Conservation (phyloP, 1,140 invertebrate genomes). For the Homarus americanus region DNA sequence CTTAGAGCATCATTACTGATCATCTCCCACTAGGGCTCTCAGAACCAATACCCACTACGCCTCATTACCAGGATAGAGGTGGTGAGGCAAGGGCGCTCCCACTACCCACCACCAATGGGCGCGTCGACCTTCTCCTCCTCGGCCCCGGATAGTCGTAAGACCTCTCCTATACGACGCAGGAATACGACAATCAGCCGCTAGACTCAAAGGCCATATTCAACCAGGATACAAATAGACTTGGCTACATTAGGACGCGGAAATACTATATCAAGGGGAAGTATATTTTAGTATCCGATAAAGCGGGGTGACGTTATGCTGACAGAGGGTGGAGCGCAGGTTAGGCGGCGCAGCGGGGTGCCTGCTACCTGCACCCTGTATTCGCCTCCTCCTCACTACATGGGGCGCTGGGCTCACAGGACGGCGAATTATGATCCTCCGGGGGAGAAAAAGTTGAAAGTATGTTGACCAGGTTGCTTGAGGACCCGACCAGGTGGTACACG, state of each 20-base stretch:
- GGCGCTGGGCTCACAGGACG: neutral
- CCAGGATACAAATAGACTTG: conserved; percentile 6
- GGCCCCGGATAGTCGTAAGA: conserved; percentile 38
- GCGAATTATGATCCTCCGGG: neutral
- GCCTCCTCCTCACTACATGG: neutral
- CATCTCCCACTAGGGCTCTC: conserved; percentile 64
- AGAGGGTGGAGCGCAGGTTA: conserved; percentile 60
- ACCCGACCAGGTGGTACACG: neutral
- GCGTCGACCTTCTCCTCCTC: conserved; percentile 32
- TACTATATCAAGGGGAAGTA: neutral
- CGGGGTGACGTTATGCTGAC: conserved; percentile 59
- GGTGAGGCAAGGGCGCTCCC: conserved; percentile 32
- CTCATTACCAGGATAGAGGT: conserved; percentile 44
- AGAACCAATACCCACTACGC: conserved; percentile 57
- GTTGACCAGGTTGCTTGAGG: neutral
- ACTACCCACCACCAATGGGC: neutral
- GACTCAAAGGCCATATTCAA: neutral
- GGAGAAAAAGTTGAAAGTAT: neutral
- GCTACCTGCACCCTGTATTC: conserved; percentile 41
- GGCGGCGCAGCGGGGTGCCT: conserved; percentile 41
- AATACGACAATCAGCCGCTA: conserved; percentile 3
- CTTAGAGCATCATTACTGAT: conserved; percentile 67
- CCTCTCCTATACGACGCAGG: conserved; percentile 28
- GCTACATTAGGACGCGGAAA: conserved; percentile 10
- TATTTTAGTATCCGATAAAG: conserved; percentile 9